Conservation (phyloP, 2,113 vertebrate species). For the Calypte anna region DNA sequence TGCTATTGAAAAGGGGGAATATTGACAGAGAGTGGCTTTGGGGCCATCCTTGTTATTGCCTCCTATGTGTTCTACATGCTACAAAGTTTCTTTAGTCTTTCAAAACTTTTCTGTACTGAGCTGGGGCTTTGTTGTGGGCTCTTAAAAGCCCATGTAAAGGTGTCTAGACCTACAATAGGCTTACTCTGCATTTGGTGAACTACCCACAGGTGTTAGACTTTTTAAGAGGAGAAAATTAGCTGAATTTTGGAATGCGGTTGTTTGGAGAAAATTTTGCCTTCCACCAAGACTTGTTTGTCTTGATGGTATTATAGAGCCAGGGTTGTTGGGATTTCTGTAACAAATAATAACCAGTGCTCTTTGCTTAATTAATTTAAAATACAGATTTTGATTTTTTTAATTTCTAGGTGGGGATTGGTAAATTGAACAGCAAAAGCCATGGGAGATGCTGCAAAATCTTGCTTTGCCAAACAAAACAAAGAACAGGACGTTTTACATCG, state of each 20-base stretch:
- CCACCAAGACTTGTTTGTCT: neutral
- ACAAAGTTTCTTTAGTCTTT: neutral
- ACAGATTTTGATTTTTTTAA: neutral
- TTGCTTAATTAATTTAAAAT: neutral
- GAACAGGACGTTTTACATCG: slow-evolving; percentile 73
- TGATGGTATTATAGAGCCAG: neutral
- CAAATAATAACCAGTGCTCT: neutral
- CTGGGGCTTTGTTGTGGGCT: neutral
- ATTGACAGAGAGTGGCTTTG: neutral
- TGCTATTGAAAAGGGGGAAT: neutral
- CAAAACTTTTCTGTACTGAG: neutral
- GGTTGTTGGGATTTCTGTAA: neutral
- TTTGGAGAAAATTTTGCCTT: neutral
- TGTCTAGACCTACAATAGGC: neutral
- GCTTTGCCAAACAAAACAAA: slow-evolving; percentile 77
- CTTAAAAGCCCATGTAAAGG: neutral
- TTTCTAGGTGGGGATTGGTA: slow-evolving; percentile 53
- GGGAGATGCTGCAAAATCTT: slow-evolving; percentile 84
- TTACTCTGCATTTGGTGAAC: neutral
- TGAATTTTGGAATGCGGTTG: neutral
- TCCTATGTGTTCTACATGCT: neutral
- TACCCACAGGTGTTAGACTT: neutral
- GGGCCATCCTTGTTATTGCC: fast-evolving
- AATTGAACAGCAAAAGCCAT: slow-evolving; percentile 74
- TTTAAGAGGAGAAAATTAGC: neutral